Evolutionary conservation across 2,797 vertebrate species (phyloP), one percentile per base, ranked within the genome.

Genomic region (Eulemur coronatus): DNA sequence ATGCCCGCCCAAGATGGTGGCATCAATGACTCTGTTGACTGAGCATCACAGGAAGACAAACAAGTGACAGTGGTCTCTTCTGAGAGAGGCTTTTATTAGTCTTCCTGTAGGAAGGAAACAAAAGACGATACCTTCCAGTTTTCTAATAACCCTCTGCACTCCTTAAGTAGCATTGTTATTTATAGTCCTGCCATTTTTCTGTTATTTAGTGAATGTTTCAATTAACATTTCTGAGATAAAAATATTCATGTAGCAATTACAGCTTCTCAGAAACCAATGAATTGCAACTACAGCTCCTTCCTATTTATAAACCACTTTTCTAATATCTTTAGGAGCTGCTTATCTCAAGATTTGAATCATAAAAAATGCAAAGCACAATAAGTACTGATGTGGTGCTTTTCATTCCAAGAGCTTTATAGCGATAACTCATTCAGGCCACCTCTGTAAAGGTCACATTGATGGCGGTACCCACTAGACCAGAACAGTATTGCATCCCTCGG

Each of bases 241-340:
- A 43, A 90, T 97, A 97, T 81, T 90, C 91, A 65, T 20, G 82
- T 92, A 89, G 82, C 86, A 96, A 96, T 97, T 96, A 94, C 28
- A 87, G 73, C 95, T 97, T 97, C 97, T 96, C 92, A 95, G 96
- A 97, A 97, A 98, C 95, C 97, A 98, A 97, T 97, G 98, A 98
- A 97, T 97, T 98, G 91, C 92, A 95, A 92, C 96, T 82, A 18
- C 81, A 95, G 92, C 46, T 86, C 89, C 84, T 96, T 97, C 90
- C 91, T 96, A 95, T 96, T 97, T 97, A 96, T 97, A 97, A 96
- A 96, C 41, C 72, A 92, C 70, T 94, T 38, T 89, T 86, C 85
- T 94, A 95, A 96, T 92, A 92, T 82, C 87, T 78, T 98, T 87
- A 92, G 82, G 61, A 96, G 69, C 87, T 95, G 57, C 94, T 98